These are phyloP conservation scores for Elaeidobius kamerunicus DNA, from an alignment of 2,888 invertebrate species.

Conservation along the genomic window DNA sequence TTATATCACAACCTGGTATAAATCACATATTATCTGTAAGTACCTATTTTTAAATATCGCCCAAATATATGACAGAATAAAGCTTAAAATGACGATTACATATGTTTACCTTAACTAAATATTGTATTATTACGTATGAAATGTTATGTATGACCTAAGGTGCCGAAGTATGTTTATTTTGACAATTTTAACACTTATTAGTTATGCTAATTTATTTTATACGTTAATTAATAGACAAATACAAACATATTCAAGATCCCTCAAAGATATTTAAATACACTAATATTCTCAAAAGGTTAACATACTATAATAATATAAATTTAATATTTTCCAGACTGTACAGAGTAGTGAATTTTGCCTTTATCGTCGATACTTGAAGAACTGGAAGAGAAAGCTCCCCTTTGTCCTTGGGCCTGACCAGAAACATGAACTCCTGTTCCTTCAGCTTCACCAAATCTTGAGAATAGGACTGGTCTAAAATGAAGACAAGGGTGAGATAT, in stretches of 20 bases:
- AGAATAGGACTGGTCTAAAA: slow-evolving; percentile 45
- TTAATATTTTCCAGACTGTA: slow-evolving; percentile 52
- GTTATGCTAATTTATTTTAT: too few relatives aligned
- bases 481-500: too few relatives aligned
- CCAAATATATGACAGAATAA: not conserved
- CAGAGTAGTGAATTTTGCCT: slow-evolving; percentile 53
- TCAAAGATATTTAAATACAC: too few relatives aligned
- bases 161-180: not conserved
- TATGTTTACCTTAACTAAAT: not conserved
- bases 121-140: not conserved
- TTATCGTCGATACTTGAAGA: slow-evolving; percentile 49
- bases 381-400: slow-evolving; percentile 53
- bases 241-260: too few relatives aligned
- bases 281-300: not conserved
- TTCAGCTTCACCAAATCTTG: slow-evolving; percentile 49
- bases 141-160: not conserved
- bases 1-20: slow-evolving; percentile 17
- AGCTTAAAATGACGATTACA: not conserved
- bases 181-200: too few relatives aligned
- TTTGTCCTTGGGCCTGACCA: slow-evolving; percentile 48
- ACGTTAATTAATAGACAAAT: too few relatives aligned
- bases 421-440: slow-evolving; percentile 46
- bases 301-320: not conserved
- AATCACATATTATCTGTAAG: slow-evolving; percentile 15
- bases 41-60: not conserved